These are phyloP conservation scores for Archocentrus centrarchus DNA, from an alignment of 2,113 vertebrate species.

Conservation along the genomic window DNA sequence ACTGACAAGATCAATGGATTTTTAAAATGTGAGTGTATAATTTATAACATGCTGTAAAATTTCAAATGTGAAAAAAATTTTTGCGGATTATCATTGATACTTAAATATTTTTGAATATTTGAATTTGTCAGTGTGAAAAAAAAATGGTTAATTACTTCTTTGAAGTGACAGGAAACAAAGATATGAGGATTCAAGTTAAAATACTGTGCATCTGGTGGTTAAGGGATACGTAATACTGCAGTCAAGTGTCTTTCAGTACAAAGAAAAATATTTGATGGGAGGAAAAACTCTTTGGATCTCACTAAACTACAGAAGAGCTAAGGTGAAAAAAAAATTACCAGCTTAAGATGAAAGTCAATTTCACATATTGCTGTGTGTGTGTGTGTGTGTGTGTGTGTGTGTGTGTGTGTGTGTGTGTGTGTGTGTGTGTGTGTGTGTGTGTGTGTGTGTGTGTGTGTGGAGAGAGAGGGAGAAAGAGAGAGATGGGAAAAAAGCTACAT, in stretches of 20 bases:
- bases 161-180: background rate
- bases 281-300: no score
- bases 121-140: background rate
- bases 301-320: no score
- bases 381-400: background rate
- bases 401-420: no score
- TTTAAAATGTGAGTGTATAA: background rate
- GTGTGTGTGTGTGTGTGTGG: no score
- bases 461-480: background rate
- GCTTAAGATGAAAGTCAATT: no score
- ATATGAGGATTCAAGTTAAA: background rate
- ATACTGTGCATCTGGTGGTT: no score
- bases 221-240: background rate
- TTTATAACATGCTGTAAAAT: no score
- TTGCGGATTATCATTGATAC: background rate
- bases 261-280: background rate
- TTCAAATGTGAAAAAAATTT: no score
- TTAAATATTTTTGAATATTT: background rate
- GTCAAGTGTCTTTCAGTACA: background rate
- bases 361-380: background rate
- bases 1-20: background rate
- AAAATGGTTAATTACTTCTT: background rate
- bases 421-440: no score
- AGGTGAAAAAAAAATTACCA: no score
- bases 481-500: slow-evolving; percentile 1